Conservation (phyloP, 92 coral and sea anemone genomes). For the Galaxea fascicularis region DNA sequence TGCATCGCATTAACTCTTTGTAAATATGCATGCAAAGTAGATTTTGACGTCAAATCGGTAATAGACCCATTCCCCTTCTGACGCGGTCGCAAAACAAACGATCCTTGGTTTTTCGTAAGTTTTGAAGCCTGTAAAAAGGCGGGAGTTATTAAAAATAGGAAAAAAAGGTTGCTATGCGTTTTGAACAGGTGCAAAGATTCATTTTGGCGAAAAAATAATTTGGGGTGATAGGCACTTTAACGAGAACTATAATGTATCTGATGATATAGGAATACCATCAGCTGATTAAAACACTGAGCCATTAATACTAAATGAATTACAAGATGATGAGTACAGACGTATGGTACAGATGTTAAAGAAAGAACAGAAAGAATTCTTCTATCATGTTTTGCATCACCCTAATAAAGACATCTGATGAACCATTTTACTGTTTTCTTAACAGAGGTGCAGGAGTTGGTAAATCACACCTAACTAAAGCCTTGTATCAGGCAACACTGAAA, state of each 20-base stretch:
- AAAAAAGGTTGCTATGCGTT: too few relatives aligned
- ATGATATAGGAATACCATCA: slow-evolving; percentile 74
- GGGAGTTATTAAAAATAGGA: too few relatives aligned
- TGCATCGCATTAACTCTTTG: too few relatives aligned
- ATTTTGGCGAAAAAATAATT: too few relatives aligned
- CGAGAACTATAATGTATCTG: slow-evolving; percentile 63
- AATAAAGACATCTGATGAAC: slow-evolving; percentile 62
- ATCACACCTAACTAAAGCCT: slow-evolving; percentile 66
- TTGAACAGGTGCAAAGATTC: too few relatives aligned
- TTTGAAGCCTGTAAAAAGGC: too few relatives aligned
- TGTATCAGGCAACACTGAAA: slow-evolving; percentile 72
- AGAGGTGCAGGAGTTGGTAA: slow-evolving; percentile 81
- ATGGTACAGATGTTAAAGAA: slow-evolving; percentile 66
- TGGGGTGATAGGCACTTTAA: too few relatives aligned
- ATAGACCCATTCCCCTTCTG: too few relatives aligned
- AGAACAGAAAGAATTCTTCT: slow-evolving; percentile 72
- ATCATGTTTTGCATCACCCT: slow-evolving; percentile 69
- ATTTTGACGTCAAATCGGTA: too few relatives aligned
- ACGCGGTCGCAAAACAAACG: too few relatives aligned
- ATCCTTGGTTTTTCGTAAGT: too few relatives aligned
- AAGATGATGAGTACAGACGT: slow-evolving; percentile 75
- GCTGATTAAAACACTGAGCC: slow-evolving; percentile 63
- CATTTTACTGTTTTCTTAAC: slow-evolving; percentile 54
- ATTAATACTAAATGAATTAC: slow-evolving; percentile 70
- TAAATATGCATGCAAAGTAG: too few relatives aligned